These are phyloP conservation scores for Ptyas mucosa DNA, from an alignment of 2,113 vertebrate species.

Conservation along the genomic window DNA sequence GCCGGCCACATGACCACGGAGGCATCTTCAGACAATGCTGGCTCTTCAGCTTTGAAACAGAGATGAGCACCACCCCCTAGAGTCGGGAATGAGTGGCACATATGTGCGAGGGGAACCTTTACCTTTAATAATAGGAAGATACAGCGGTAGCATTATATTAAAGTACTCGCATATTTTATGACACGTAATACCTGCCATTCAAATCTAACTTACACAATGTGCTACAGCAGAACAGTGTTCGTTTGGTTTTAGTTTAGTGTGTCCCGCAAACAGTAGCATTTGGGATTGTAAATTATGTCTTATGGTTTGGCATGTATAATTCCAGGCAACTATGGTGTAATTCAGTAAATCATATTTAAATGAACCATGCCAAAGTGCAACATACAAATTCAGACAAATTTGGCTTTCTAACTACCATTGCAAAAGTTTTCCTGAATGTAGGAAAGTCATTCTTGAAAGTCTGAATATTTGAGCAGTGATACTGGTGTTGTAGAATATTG, in stretches of 20 bases:
- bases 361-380: neutral
- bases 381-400: neutral
- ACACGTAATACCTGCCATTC: neutral
- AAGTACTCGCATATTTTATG: neutral
- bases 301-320: neutral
- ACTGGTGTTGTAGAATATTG: neutral
- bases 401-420: neutral
- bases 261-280: neutral
- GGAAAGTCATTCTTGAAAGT: neutral
- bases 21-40: too few species aligned
- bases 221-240: neutral
- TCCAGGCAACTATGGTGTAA: neutral
- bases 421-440: neutral
- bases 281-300: neutral
- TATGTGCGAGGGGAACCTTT: too few species aligned
- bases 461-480: neutral
- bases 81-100: too few species aligned
- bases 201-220: neutral
- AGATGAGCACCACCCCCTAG: too few species aligned
- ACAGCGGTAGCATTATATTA: neutral
- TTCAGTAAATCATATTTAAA: neutral
- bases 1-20: too few species aligned
- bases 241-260: neutral
- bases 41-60: too few species aligned
- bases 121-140: too few species aligned